Conservation (phyloP, 2,113 vertebrate genomes). For the Rhinoderma darwinii region DNA sequence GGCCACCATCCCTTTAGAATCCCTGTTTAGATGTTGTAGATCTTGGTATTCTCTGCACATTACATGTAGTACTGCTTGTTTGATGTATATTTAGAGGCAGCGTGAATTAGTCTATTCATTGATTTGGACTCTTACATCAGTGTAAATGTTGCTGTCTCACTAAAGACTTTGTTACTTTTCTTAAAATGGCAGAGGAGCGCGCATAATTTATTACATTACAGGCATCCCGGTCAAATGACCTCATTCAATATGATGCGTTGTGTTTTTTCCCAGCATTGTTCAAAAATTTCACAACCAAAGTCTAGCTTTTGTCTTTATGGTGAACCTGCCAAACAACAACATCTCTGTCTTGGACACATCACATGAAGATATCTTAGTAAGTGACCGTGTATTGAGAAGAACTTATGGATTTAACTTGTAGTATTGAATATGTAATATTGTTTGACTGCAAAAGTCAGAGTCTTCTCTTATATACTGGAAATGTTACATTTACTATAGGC, state of each 20-base stretch:
- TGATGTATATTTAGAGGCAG: slow-evolving; percentile 35
- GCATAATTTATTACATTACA: slow-evolving; percentile 32
- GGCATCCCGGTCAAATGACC: slow-evolving; percentile 3
- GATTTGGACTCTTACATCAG: background rate
- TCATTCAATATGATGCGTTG: background rate
- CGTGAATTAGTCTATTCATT: slow-evolving; percentile 43
- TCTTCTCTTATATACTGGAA: background rate
- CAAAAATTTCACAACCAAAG: background rate
- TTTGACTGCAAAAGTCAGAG: background rate
- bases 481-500: no score
- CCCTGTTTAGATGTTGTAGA: background rate
- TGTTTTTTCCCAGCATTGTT: slow-evolving; percentile 6
- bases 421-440: background rate
- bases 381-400: background rate
- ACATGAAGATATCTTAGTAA: background rate
- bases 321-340: background rate
- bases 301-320: background rate
- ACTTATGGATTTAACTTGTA: background rate
- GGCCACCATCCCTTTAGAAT: background rate
- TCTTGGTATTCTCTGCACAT: background rate
- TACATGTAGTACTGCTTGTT: background rate
- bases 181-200: background rate
- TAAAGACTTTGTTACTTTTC: slow-evolving; percentile 13
- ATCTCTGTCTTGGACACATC: background rate
- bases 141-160: background rate